phyloP scores from a whole-genome alignment of 1,140 invertebrate species.

The Gonatopus flavifemur region DNA sequence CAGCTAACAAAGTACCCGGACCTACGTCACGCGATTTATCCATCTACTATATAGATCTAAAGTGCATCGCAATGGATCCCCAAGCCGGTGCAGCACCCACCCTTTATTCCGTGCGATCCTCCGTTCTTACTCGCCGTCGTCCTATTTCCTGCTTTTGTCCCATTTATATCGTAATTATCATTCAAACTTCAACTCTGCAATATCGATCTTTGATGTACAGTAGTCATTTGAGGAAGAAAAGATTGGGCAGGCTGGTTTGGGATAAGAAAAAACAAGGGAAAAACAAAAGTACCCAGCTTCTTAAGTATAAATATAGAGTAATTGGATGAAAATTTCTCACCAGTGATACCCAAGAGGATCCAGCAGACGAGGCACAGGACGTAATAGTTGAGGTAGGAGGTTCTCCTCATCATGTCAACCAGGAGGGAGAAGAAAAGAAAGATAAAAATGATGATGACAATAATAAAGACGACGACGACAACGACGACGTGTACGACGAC shows the following conservation, averaged over 20 bases:
- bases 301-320: no score
- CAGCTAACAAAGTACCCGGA: constrained; percentile 5
- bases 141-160: no score
- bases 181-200: no score
- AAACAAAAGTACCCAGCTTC: no score
- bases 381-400: constrained; percentile 57
- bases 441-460: constrained; percentile 20
- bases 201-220: no score
- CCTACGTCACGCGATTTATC: constrained; percentile 8
- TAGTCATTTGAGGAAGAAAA: no score
- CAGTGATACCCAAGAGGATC: constrained; percentile 55
- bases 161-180: no score
- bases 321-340: constrained; percentile 44
- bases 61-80: background rate
- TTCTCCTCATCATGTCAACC: constrained; percentile 54
- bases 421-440: constrained; percentile 19
- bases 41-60: no score
- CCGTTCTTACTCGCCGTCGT: background rate
- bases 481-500: constrained; percentile 9
- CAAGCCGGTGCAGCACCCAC: background rate
- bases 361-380: constrained; percentile 57
- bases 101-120: background rate
- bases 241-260: no score
- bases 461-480: constrained; percentile 20
- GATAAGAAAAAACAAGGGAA: no score